A percentile compares a stretch with the other conserved stretches of the same genome.
phyloP scores from a whole-genome alignment of 1,140 invertebrate genomes.

The Rhopalosiphum maidis region DNA sequence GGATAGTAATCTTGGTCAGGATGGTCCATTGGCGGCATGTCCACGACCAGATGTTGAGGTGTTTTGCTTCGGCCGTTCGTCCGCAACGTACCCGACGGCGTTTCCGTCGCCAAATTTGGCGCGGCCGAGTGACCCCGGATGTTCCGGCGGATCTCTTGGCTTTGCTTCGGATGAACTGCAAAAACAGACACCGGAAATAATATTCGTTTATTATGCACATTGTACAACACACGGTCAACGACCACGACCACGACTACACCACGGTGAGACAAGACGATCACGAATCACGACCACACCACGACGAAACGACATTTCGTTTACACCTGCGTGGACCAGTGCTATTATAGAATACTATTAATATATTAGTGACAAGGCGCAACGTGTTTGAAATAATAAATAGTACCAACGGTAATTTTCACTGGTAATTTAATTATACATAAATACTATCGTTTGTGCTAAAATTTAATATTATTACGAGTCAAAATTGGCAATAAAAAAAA shows the following conservation, averaged over 20 bases:
- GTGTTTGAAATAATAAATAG: neutral
- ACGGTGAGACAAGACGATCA: neutral
- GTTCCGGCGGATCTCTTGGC: conserved; percentile 28
- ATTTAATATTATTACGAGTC: neutral
- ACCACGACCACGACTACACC: neutral
- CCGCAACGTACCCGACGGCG: conserved; percentile 9
- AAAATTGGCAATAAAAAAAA: neutral
- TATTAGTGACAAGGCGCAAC: neutral
- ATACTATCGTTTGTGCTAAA: neutral
- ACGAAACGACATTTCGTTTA: neutral
- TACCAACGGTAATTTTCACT: neutral
- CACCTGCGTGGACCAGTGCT: neutral
- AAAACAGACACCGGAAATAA: neutral
- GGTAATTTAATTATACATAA: neutral
- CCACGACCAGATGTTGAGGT: conserved; percentile 47
- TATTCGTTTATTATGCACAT: neutral
- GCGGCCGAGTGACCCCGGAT: conserved; percentile 52
- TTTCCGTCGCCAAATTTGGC: conserved; percentile 46
- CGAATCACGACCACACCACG: neutral
- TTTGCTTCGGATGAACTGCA: conserved; percentile 43
- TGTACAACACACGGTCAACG: neutral
- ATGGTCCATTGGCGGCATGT: conserved; percentile 55
- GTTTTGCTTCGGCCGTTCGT: conserved; percentile 60
- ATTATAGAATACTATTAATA: neutral
- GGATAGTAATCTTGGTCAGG: conserved; percentile 31